These are phyloP conservation scores for Polymixis lichenea DNA, from an alignment of 2,888 invertebrate genomes.

Conservation along the genomic window DNA sequence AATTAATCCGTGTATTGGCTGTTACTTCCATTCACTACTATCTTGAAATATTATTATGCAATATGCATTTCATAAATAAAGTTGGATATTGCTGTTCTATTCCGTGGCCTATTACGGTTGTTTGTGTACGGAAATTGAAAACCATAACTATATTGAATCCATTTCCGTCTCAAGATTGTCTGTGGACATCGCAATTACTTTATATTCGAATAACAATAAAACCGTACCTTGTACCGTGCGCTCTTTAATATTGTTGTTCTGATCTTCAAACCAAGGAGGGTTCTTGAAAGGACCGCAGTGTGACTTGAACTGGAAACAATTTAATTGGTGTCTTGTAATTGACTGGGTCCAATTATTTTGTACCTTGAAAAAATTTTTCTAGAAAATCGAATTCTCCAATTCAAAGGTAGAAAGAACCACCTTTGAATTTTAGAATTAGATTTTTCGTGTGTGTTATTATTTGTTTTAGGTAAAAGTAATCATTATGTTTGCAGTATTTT, in stretches of 20 bases:
- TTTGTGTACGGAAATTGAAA: constrained; percentile 71
- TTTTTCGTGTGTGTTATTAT: not conserved
- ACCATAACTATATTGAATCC: constrained; percentile 70
- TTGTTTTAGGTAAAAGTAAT: not conserved
- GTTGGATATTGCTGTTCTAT: constrained; percentile 1
- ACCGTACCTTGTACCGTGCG: not conserved
- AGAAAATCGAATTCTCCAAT: too few species aligned
- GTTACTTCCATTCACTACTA: too few species aligned
- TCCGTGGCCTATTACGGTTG: constrained; percentile 58
- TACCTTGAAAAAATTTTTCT: too few species aligned
- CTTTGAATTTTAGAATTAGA: not conserved
- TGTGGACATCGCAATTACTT: constrained; percentile 63
- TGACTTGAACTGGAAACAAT: constrained; percentile 25
- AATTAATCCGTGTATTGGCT: not conserved
- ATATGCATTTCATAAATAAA: not conserved
- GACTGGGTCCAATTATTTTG: constrained; percentile 16
- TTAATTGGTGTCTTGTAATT: constrained; percentile 35
- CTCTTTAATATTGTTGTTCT: constrained; percentile 17
- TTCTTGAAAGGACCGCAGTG: constrained; percentile 15
- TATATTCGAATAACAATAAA: constrained; percentile 41
- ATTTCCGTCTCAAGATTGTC: constrained; percentile 66
- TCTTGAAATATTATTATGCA: not conserved
- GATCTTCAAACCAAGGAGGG: not conserved
- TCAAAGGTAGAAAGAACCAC: too few species aligned
- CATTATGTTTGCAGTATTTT: not conserved